Base-by-base conservation (phyloP, 2,797 vertebrate species). In the Eutrigla gurnardus region DNA sequence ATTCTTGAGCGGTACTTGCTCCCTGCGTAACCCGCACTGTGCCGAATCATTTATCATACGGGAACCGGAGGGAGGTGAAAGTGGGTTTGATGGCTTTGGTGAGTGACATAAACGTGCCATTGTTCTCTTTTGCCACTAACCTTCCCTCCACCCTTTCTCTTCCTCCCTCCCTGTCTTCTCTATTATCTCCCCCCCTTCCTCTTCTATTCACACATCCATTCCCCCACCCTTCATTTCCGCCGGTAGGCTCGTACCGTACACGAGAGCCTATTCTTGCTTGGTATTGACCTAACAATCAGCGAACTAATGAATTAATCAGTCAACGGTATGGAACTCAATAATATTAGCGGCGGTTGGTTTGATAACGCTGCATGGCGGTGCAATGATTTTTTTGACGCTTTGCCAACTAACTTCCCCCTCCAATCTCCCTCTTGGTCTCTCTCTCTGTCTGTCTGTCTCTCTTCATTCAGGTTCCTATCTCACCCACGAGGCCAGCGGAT, bases 401-500 rank as follows among this genome's bases (percentile, higher is more conserved):
- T 69, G 63, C 87, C 83, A 36, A 75, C 91, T 94, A 93, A 93
- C 93, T 72, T 53, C 89, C 88, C 87, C 81, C 82, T 83, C 69
- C 77, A 14, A 88, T 88, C 70, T 90, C 75, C 74, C 69, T 75
- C 82, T 81, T 25, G 36, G 2, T 78, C 32, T 86, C 63, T 79
- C 62, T 82, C 2, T 80, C 32, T 86, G 61, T 76, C 53, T 82
- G 32, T 63, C 59, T 54, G 32, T 61, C 5, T 64, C 49, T 82
- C 68, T 85, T 73, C 60, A 37, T 78, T 2, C 85, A 98, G 96
- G 97, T 79, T 98, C 97, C 72, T 97, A 98, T 92, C 95, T 97
- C 90, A 98, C 97, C 82, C 97, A 98, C 36, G 97, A 97, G 92
- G 96, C 97, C 84, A 98, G 97, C 53, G 96, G 97, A 37, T 91